These are phyloP conservation scores for Brachystomella parvula DNA, from an alignment of 1,140 invertebrate species.

Conservation along the genomic window DNA sequence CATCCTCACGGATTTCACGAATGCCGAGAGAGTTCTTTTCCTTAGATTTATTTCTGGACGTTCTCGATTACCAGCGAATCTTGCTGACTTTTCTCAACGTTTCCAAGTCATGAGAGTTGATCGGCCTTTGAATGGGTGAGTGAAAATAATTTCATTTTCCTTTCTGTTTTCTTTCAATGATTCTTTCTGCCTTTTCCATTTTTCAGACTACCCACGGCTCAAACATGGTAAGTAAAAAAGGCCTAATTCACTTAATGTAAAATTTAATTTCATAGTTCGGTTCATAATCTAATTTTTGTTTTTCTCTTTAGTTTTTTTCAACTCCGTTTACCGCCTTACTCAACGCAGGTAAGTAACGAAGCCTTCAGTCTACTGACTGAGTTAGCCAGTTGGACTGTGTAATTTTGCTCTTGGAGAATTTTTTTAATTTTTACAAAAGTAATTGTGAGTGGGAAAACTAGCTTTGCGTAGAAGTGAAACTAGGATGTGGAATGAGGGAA, in stretches of 20 bases:
- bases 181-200: not conserved
- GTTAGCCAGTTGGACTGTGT: no score
- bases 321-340: constrained; percentile 58
- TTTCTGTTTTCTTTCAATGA: not conserved
- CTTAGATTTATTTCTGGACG: constrained; percentile 61
- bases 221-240: not conserved
- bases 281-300: constrained; percentile 37
- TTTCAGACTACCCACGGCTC: constrained; percentile 1
- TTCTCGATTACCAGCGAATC: constrained; percentile 56
- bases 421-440: no score
- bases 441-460: no score
- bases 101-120: constrained; percentile 58
- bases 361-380: no score
- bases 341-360: constrained; percentile 42
- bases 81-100: constrained; percentile 58
- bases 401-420: not conserved
- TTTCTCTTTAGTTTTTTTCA: constrained; percentile 63
- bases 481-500: no score
- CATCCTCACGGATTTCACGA: constrained; percentile 55
- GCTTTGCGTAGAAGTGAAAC: no score
- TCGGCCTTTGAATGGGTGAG: constrained; percentile 53
- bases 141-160: constrained; percentile 36
- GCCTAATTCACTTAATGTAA: not conserved
- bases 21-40: constrained; percentile 58
- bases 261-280: constrained; percentile 40